Base-by-base conservation (phyloP, 2,888 invertebrate species). In the Mesochorus sp. region DNA sequence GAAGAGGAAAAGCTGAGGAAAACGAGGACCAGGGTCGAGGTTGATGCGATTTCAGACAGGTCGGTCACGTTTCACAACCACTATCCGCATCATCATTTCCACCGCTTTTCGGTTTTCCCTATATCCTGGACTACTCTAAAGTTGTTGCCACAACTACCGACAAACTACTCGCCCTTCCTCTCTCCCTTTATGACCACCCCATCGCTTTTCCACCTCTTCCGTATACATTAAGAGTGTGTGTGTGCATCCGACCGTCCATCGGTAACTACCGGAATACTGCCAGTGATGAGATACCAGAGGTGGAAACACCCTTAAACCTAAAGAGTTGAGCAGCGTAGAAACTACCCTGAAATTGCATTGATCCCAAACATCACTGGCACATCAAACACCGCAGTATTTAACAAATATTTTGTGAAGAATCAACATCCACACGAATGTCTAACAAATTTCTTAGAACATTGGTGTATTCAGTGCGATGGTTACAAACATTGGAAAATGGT, bases 11-110 rank as follows among this genome's bases (percentile, higher is more conserved):
- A 71, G 68, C 62, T 68, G 73, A 80, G 67, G 81, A 74, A 80
- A 72, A 70, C 76, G 64, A 79, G 75, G 59, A 76, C 37, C 73
- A 66, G 80, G 80, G 75, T 78, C 61, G 67, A 79, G 59, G 84
- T 84, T 83, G 85, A 86, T 86, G 83, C 84, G 81, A 85, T 85
- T 86, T 81, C 80, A 79, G 80, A 79, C 81, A 83, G 83, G 83
- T 86, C 85, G 85, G 85, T 87, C 86, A 85, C 85, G 85, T 84
- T 84, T 76, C 70, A 79, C 64, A 57, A 73, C 73, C 66, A 31
- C 66, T 37, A 53, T 71, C 53, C 17, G 64, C 67, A 28, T 19
- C 72, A 28, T 42, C 21, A 14, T 31, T 14, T 31, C 12, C 10
- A 12, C 17, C 17, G 17, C 19, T 19, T 55, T 19, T 31, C 24